A percentile compares a stretch with the other conserved stretches of the same genome.
Evolutionary conservation across 2,888 invertebrate genomes (phyloP).

Genomic region (Druceiella hillmani): DNA sequence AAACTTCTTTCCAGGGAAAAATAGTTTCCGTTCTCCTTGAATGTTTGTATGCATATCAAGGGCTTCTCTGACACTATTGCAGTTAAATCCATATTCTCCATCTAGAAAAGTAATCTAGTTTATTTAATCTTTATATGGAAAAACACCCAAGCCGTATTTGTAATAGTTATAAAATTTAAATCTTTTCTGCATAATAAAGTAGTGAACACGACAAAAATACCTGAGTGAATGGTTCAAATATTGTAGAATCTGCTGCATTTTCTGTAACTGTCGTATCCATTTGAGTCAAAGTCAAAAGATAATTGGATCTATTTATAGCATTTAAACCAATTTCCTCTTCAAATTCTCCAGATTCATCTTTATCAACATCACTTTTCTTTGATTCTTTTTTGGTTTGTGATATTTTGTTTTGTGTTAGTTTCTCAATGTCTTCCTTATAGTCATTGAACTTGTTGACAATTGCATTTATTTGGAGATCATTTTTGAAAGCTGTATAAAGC

Average conservation of each 20-base stretch:
- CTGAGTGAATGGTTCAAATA: slow-evolving; percentile 62
- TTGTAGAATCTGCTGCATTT: slow-evolving; percentile 31
- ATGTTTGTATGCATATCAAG: slow-evolving; percentile 69
- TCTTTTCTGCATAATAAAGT: too few relatives aligned
- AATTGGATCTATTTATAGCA: slow-evolving; percentile 57
- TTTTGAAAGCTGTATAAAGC: slow-evolving; percentile 56
- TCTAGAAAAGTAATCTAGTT: slow-evolving; percentile 36
- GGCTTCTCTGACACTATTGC: slow-evolving; percentile 59
- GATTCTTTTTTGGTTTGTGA: slow-evolving; percentile 23
- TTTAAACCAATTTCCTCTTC: slow-evolving; percentile 31
- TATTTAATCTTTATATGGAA: background rate
- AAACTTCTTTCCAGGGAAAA: slow-evolving; percentile 68
- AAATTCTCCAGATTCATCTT: slow-evolving; percentile 27
- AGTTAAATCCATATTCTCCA: slow-evolving; percentile 63
- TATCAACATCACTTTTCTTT: slow-evolving; percentile 27
- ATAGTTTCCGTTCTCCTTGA: slow-evolving; percentile 66
- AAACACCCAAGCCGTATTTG: background rate
- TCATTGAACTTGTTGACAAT: slow-evolving; percentile 49
- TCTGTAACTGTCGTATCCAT: slow-evolving; percentile 27
- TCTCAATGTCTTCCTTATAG: slow-evolving; percentile 29
- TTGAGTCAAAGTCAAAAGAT: slow-evolving; percentile 67
- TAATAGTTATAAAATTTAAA: too few relatives aligned
- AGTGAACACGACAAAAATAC: too few relatives aligned
- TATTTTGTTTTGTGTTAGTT: slow-evolving; percentile 27
- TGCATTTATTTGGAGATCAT: slow-evolving; percentile 52